These are phyloP conservation scores for Alectura lathami DNA, from an alignment of 2,113 vertebrate genomes.

Conservation along the genomic window DNA sequence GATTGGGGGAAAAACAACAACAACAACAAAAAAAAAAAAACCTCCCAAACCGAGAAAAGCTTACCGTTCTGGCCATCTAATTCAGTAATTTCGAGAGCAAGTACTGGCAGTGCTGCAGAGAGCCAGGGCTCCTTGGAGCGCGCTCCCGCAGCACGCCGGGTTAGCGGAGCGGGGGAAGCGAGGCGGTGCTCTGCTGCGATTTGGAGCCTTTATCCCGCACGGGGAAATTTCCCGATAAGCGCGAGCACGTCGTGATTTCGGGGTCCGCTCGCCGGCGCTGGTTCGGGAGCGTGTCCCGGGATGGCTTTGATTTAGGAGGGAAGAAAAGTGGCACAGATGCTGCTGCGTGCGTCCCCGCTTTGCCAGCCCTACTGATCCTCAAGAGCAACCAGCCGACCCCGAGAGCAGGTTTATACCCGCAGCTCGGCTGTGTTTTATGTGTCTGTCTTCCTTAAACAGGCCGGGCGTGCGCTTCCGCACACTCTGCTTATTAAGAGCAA, in stretches of 20 bases:
- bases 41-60: background rate
- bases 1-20: too few relatives aligned
- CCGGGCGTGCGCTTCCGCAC: slow-evolving; percentile 52
- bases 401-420: slow-evolving; percentile 44
- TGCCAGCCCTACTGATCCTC: slow-evolving; percentile 7
- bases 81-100: background rate
- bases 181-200: background rate
- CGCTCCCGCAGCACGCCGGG: background rate
- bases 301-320: background rate
- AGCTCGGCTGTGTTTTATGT: slow-evolving; percentile 30
- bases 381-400: background rate
- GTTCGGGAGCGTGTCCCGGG: background rate
- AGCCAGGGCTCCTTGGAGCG: background rate
- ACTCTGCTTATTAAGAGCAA: slow-evolving; percentile 62
- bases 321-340: background rate
- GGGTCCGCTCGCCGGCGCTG: background rate
- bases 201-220: background rate
- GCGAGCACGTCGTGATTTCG: background rate
- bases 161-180: background rate
- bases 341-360: background rate
- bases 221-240: background rate
- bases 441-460: slow-evolving; percentile 56
- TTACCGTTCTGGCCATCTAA: slow-evolving; percentile 35
- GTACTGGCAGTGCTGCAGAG: background rate
- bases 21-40: too few relatives aligned